These are phyloP conservation scores for Puffinus mauretanicus DNA, from an alignment of 2,113 vertebrate genomes.

Conservation along the genomic window DNA sequence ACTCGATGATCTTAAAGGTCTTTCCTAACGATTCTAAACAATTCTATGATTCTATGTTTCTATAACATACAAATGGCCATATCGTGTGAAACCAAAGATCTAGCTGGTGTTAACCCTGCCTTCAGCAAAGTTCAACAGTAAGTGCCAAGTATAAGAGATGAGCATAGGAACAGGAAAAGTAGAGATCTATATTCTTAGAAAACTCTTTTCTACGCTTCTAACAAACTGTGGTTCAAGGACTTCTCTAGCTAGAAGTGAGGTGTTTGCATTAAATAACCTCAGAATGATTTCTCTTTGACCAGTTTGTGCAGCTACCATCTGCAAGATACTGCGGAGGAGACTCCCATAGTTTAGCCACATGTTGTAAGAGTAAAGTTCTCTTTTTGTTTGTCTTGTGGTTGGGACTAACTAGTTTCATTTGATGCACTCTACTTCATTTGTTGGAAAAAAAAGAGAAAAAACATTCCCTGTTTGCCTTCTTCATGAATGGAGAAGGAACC, in stretches of 20 bases:
- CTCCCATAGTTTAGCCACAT: not conserved
- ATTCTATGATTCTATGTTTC: too few species aligned
- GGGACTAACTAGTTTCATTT: not conserved
- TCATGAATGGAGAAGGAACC: not conserved
- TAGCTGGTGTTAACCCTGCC: not conserved
- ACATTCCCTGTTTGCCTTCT: not conserved
- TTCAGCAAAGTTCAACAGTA: not conserved
- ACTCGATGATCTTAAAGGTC: too few species aligned
- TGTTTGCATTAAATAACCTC: not conserved
- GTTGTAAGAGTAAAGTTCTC: not conserved
- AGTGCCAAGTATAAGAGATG: not conserved
- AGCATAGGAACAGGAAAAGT: not conserved
- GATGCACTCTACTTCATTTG: not conserved
- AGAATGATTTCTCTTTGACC: not conserved
- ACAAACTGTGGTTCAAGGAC: not conserved
- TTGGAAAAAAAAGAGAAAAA: not conserved
- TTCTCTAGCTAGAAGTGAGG: not conserved
- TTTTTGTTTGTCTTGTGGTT: not conserved
- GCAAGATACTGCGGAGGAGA: not conserved
- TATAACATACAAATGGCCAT: not conserved
- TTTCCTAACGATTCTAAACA: too few species aligned
- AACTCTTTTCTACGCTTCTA: not conserved
- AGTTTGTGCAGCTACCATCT: not conserved
- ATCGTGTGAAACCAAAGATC: not conserved
- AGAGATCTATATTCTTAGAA: not conserved